Base-by-base conservation (phyloP, 1,140 invertebrate species). In the Anthonomus grandis region DNA sequence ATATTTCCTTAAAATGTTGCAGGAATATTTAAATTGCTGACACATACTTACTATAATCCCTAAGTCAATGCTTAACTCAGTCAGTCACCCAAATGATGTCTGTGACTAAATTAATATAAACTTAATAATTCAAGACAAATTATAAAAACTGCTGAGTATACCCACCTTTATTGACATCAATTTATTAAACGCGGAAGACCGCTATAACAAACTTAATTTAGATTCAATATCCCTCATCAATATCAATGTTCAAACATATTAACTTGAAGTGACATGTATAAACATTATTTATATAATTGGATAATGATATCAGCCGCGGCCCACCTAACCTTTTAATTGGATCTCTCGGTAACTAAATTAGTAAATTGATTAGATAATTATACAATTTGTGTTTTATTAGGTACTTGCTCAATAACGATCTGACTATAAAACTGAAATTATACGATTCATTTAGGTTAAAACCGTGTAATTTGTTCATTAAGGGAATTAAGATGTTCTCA, bases 221-320 rank as follows among this genome's bases (percentile, higher is more conserved):
- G 45, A 47, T 47, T 17, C 31, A 34, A 34, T 44, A 36, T 24
- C 10, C 23, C 54, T 48, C 54, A 56, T 56, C 54, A 56, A 56
- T 56, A 56, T 56, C 54, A 56, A 56, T 56, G 44, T 48, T 46
- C 41, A 46, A 54, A 45, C 52, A 42, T 36, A 54, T 54, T 54
- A 54, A 45, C 41, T 21, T 10, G 24, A 9, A 47, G 54, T 47
- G 54, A 56, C 54, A 56, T 56, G 42, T 56, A 48, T 56, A 56
- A 56, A 56, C 54, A 49, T 48, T 56, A 56, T 56, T 56, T 48
- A 47, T 56, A 44, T 56, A 56, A 56, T 56, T 56, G 54, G 54
- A 46, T 56, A 49, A 47, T 39, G 34, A 31, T 56, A 37, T 24
- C 17, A 27, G 12, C 13, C 31, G 13, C 19, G 27, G 34, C 44